Evolutionary conservation across 1,140 invertebrate genomes (phyloP).

Genomic region (Berghia stephanieae): DNA sequence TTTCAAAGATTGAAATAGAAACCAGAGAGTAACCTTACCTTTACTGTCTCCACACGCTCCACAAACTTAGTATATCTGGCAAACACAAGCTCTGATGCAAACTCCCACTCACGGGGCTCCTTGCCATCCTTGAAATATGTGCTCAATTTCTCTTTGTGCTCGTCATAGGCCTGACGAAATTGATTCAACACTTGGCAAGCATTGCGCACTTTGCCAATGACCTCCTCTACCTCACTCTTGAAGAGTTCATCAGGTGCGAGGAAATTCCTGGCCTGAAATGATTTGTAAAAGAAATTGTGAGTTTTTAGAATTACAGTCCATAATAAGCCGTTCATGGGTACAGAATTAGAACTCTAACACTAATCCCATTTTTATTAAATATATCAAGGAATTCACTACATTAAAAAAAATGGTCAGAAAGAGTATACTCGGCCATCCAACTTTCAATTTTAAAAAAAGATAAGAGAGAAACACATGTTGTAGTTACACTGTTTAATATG

Average conservation of each 20-base stretch:
- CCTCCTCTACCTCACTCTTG: conserved; percentile 68
- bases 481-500: too few relatives aligned
- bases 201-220: conserved; percentile 87
- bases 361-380: too few relatives aligned
- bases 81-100: conserved; percentile 88
- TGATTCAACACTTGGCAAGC: conserved; percentile 80
- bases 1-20: too few relatives aligned
- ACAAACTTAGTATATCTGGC: conserved; percentile 85
- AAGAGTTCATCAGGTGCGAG: conserved; percentile 89
- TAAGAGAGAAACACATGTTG: too few relatives aligned
- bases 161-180: conserved; percentile 73
- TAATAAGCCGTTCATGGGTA: too few relatives aligned
- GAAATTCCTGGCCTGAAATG: conserved; percentile 78
- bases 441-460: too few relatives aligned
- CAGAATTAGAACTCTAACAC: too few relatives aligned
- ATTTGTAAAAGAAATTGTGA: not conserved
- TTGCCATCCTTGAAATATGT: conserved; percentile 74
- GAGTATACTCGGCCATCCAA: too few relatives aligned
- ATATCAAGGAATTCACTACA: too few relatives aligned
- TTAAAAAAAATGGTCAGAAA: too few relatives aligned
- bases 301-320: not conserved
- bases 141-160: conserved; percentile 77
- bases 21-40: conserved; percentile 68
- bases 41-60: conserved; percentile 82
- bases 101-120: conserved; percentile 81